phyloP scores from a whole-genome alignment of 2,113 vertebrate genomes.

The Mustela lutreola region DNA sequence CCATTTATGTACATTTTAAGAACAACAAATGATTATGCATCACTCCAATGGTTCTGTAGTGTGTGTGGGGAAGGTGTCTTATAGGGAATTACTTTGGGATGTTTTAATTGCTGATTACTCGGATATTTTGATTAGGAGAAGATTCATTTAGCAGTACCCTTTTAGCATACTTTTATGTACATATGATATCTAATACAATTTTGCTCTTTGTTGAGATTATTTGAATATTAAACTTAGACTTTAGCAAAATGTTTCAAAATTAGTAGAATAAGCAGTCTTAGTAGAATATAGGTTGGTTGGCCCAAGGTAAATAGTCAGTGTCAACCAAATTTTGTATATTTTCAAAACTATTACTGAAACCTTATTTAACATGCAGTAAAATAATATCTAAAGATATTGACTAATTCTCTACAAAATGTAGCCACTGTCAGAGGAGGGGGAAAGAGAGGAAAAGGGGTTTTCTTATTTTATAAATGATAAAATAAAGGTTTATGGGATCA shows the following conservation, averaged over 20 bases:
- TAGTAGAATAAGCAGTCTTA: not conserved
- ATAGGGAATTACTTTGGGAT: not conserved
- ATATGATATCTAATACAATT: not conserved
- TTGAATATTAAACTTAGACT: not conserved
- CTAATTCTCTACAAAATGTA: not conserved
- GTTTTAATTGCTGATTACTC: not conserved
- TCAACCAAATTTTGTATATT: not conserved
- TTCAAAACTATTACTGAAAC: not conserved
- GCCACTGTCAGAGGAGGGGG: not conserved
- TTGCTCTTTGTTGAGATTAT: not conserved
- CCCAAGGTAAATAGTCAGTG: not conserved
- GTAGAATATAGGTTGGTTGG: not conserved
- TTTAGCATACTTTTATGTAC: not conserved
- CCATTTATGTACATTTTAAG: not conserved
- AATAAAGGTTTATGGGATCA: not conserved
- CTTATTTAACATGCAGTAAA: not conserved
- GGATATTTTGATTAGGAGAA: not conserved
- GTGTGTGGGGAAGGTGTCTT: rapidly evolving
- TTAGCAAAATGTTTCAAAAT: slow-evolving; percentile 11
- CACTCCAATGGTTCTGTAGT: not conserved
- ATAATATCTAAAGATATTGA: not conserved
- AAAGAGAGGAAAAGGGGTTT: not conserved
- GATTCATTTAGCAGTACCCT: not conserved
- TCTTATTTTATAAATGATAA: not conserved
- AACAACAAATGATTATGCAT: not conserved